Base-by-base conservation (phyloP, 2,888 invertebrate species). In the Electrophaes corylata region DNA sequence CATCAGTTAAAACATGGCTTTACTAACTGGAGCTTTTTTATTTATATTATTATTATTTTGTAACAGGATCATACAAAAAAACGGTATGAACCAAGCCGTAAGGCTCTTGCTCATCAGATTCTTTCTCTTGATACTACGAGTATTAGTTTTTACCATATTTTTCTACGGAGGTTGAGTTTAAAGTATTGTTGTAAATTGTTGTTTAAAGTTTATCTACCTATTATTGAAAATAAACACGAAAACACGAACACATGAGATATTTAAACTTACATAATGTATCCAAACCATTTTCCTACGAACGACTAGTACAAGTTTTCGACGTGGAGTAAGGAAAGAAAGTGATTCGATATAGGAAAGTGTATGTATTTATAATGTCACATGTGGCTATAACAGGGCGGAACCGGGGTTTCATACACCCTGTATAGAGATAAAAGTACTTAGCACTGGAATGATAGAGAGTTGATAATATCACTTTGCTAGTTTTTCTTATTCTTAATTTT, bases 261-360 rank as follows among this genome's bases (percentile, higher is more conserved):
- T n/a, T n/a, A 29, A 29, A 86, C 88, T 88, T 72, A 88, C 88
- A 64, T 74, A 81, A 71, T 59, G 65, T 51, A 78, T 62, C 58
- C 69, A 71, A 57, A 66, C 65, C 84, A 88, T 86, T 78, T 81
- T 80, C 60, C 64, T 45, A 54, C 51, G 41, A 57, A 52, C 51
- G 46, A 53, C 55, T 35, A 43, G 50, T 60, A 60, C 67, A 60
- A 73, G 67, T 66, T 62, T 58, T 65, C 64, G 57, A 57, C 57
- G 62, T 64, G 67, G 61, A 66, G 69, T 60, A 44, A 69, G 68
- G 70, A 74, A 75, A 69, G 84, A 84, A 83, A 88, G 86, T 89
- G 86, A 60, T 60, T 55, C 56, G 16, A 49, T 44, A 5, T 50
- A 51, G 57, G 57, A 58, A 60, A 45, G 64, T 44, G 59, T 62